phyloP scores from a whole-genome alignment of 2,113 vertebrate species.

The Vulpes lagopus region DNA sequence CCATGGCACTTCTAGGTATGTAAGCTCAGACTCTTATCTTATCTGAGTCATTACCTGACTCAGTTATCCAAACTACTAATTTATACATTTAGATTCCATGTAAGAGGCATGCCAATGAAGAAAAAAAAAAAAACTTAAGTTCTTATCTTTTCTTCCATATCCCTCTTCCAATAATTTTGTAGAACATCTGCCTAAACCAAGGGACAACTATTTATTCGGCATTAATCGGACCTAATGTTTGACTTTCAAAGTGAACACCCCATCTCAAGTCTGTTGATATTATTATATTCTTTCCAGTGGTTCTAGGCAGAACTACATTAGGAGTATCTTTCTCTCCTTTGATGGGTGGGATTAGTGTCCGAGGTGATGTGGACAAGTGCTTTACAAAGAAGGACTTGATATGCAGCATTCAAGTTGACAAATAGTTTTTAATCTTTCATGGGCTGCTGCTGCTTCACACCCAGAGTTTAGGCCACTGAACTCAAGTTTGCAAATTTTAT shows the following conservation, averaged over 20 bases:
- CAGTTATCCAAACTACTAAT: neutral
- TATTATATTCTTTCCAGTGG: neutral
- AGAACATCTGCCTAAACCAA: constrained; percentile 39
- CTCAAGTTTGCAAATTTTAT: constrained; percentile 73
- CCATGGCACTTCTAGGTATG: neutral
- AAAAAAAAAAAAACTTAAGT: constrained; percentile 12
- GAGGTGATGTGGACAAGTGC: neutral
- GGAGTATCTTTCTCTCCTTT: neutral
- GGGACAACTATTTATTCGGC: neutral
- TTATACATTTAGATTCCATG: neutral
- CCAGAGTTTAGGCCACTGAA: constrained; percentile 58
- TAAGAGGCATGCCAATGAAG: neutral
- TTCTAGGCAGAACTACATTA: neutral
- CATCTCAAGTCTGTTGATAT: neutral
- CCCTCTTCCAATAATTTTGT: neutral
- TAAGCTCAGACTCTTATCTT: neutral
- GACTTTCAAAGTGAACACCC: neutral
- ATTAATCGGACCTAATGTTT: neutral
- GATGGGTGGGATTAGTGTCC: neutral
- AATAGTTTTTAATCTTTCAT: constrained; percentile 37
- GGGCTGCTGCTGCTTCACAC: constrained; percentile 63
- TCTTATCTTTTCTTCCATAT: constrained; percentile 13
- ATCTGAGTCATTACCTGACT: neutral
- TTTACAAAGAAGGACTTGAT: constrained; percentile 31
- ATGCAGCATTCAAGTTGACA: neutral